Evolutionary conservation across 2,113 vertebrate species (phyloP), one percentile per base, ranked within the genome.

Genomic region (Sarotherodon lohbergeri): DNA sequence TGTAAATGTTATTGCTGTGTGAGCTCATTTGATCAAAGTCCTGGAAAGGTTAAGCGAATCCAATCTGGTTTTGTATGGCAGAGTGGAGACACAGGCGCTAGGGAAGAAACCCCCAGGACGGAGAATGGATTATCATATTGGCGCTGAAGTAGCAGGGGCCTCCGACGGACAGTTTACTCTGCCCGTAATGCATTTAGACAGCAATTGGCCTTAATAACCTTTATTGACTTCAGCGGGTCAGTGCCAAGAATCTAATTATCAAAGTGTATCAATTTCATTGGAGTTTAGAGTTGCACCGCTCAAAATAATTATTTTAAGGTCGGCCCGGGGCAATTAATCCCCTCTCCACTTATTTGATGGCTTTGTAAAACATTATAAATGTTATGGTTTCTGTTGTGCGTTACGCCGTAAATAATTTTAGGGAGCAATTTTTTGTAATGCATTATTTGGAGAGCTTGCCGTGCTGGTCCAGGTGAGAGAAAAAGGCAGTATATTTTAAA

Each of bases 241-340:
- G 96, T 98, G 97, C 98, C 97, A 97, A 97, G 97, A 94, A 96
- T 97, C 96, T 97, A 97, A 97, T 98, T 97, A 98, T 98, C 97
- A 97, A 97, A 98, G 97, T 97, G 97, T 97, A 98, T 98, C 97
- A 95, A 91, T 98, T 98, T 98, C 96, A 97, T 96, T 96, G 95
- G 95, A 95, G 95, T 97, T 96, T 97, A 96, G 97, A 97, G 96
- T 96, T 97, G 94, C 96, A 96, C 90, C 92, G 94, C 96, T 97
- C 96, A 93, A 95, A 94, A 96, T 97, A 97, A 97, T 98, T 98
- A 97, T 96, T 97, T 97, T 97, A 96, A 96, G 96, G 96, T 96
- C 96, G 94, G 94, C 94, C 93, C 91, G 92, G 95, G 96, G 95
- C 96, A 96, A 97, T 98, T 96, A 97, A 97, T 97, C 97, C 96